phyloP scores from a whole-genome alignment of 2,113 vertebrate genomes.

The Jacana jacana region DNA sequence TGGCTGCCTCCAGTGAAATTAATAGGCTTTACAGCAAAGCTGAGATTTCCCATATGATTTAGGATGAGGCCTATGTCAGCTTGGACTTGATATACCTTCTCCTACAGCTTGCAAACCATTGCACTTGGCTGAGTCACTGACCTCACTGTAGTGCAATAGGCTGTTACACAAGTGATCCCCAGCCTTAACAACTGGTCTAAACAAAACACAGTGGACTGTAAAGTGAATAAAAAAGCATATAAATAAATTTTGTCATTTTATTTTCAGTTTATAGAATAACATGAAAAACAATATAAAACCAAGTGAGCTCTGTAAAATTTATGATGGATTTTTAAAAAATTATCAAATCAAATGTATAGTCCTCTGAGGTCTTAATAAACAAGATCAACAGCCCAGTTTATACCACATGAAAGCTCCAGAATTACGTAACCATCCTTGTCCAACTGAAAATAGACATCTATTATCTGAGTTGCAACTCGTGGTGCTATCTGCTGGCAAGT shows the following conservation, averaged over 20 bases:
- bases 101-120: background rate
- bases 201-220: background rate
- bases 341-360: background rate
- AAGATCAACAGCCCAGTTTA: background rate
- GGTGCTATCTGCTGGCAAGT: background rate
- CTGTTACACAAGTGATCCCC: background rate
- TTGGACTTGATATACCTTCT: background rate
- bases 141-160: background rate
- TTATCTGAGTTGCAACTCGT: background rate
- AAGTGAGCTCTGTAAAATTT: background rate
- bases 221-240: background rate
- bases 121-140: background rate
- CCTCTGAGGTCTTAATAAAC: background rate
- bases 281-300: background rate
- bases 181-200: background rate
- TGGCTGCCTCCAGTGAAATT: background rate
- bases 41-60: background rate
- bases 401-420: background rate
- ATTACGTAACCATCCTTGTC: background rate
- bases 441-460: background rate
- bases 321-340: background rate
- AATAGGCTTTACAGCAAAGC: constrained; percentile 11
- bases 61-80: background rate
- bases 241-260: background rate
- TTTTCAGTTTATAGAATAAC: background rate